Base-by-base conservation (phyloP, 1,140 invertebrate species). In the Ips typographus region DNA sequence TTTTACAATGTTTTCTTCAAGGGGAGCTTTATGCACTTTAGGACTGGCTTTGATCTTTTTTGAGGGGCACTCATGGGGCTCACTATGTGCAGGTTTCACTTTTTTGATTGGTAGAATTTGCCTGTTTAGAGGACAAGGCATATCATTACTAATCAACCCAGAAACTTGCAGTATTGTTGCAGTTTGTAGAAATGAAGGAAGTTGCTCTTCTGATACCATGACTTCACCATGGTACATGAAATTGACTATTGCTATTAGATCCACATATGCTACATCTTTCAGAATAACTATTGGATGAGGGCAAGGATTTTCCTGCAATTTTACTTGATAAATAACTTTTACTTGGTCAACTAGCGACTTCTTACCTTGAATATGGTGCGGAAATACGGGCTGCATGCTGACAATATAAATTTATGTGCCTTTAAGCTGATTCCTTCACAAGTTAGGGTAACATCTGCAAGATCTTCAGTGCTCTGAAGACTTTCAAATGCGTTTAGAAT, bases 181-280 rank as follows among this genome's bases (percentile, higher is more conserved):
- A 43, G 89, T 88, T 77, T 90, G 88, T 53, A 92, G 78, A 74
- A 92, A 90, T 52, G 86, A 86, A 55, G 87, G 83, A 57, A 92
- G 77, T 73, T 91, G 88, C 71, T 90, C 88, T 77, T 91, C 88
- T 68, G 85, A 84, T 59, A 92, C 87, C 75, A 90, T 88, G 0
- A 91, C 89, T 82, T 91, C 89, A 63, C 90, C 90, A 80, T 88
- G 86, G 73, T 92, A 92, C 87, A 92, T 91, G 72, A 91, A 92
- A 59, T 89, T 88, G 49, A 92, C 80, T 47, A 92, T 83, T 56
- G 88, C 86, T 47, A 87, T 83, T 56, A 92, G 83, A 76, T 91
- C 88, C 73, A 83, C 80, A 72, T 88, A 85, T 40, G 84, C 82
- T 22, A 91, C 86, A 83, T 91, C 89, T 82, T 91, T 90, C 53